Percentiles rank a stretch among this genome's conserved stretches.
phyloP scores from a whole-genome alignment of 1,140 invertebrate species.

The Rhyzopertha dominica region DNA sequence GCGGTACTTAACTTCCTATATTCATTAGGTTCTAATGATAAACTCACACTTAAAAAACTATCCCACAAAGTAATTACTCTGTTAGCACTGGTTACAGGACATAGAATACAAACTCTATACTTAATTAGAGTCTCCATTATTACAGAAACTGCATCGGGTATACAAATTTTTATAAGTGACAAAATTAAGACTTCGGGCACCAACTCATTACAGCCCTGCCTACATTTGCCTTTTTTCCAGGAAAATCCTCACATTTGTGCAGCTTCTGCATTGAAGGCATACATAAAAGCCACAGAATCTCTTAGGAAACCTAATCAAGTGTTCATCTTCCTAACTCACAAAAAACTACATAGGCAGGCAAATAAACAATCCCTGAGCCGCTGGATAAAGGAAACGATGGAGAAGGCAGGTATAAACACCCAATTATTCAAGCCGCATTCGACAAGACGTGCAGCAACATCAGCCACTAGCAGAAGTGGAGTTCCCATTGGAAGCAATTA shows the following conservation, averaged over 20 bases:
- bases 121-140: constrained; percentile 4
- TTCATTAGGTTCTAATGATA: background rate
- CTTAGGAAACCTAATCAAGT: too few relatives aligned
- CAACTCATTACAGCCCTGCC: too few relatives aligned
- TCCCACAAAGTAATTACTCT: constrained; percentile 4
- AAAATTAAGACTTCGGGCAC: too few relatives aligned
- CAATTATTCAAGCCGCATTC: constrained; percentile 1
- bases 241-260: too few relatives aligned
- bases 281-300: too few relatives aligned
- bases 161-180: too few relatives aligned
- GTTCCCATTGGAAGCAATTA: constrained; percentile 4
- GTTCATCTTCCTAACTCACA: too few relatives aligned
- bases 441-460: constrained; percentile 3
- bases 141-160: background rate
- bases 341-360: constrained; percentile 8
- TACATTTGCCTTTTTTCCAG: too few relatives aligned
- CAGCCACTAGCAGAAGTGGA: constrained; percentile 2
- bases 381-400: constrained; percentile 13
- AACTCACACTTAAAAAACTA: constrained; percentile 3
- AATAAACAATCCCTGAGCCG: constrained; percentile 2
- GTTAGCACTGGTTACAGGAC: constrained; percentile 5
- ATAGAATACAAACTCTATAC: constrained; percentile 10
- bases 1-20: constrained; percentile 4
- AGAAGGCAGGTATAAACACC: constrained; percentile 6
- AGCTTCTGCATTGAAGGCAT: too few relatives aligned